Evolutionary conservation across 2,888 invertebrate species (phyloP), one percentile per base, ranked within the genome.

Genomic region (Tetanocera ferruginea): DNA sequence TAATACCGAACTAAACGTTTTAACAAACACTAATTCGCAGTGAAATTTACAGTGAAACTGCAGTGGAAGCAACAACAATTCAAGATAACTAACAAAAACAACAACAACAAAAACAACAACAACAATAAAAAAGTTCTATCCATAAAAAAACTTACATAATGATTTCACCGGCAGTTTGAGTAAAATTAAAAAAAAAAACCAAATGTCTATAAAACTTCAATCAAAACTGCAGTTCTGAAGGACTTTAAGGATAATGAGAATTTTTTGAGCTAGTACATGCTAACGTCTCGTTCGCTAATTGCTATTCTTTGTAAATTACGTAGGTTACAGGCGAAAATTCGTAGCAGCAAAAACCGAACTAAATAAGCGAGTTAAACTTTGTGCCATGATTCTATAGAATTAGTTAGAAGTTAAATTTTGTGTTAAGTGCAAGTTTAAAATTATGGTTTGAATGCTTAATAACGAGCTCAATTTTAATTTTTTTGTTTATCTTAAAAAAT

Each of bases 211-310:
- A 6, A 34, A 74, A 51, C 74, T 74, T 64, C 60, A 64, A 74
- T 62, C 74, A 62, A 74, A 74, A 51, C 64, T 74, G 43, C 51
- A 75, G 23, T 75, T 75, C 23, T 66, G 52, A 66, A 64, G 64
- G 74, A 64, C 74, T 49, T 64, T 28, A 43, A 74, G 49, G 31
- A 51, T 31, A 64, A 64, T 62, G 64, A 64, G 28, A 28, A 64
- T 11, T 17, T 23, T 25, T 74, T 60, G 37, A 14, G 43, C 28
- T 17, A 43, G 57, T 14, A 31, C 31, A n/a, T 37, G 55, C 57
- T 14, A 28, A 6, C 34, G 72, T 37, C 60, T 73, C 62, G 23
- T 23, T 70, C 31, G 19, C 71, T 71, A 71, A 71, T 71, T 71
- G 52, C 28, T 23, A 55, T 71, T 55, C 57, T 55, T 31, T 14